phyloP scores from a whole-genome alignment of 2,113 vertebrate species.

The Oostethus manadensis region DNA sequence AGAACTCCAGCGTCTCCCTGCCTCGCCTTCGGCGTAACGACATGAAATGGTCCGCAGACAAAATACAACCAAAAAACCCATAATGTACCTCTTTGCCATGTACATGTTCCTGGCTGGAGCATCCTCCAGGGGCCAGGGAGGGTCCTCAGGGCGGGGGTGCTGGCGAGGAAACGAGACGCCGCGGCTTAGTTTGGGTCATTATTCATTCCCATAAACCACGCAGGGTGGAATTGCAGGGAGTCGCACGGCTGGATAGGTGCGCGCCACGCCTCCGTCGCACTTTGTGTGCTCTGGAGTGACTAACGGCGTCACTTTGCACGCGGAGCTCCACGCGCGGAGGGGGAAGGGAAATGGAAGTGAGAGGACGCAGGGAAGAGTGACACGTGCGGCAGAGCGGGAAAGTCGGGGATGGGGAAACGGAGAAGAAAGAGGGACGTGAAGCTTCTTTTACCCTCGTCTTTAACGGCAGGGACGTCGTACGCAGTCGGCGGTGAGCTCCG shows the following conservation, averaged over 20 bases:
- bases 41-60: constrained; percentile 84
- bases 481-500: no score
- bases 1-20: constrained; percentile 83
- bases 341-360: neutral
- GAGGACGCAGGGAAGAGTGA: constrained; percentile 8
- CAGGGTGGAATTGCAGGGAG: constrained; percentile 37
- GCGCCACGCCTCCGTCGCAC: constrained; percentile 24
- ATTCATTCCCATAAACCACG: constrained; percentile 70
- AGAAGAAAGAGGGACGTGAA: neutral
- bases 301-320: constrained; percentile 37
- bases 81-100: constrained; percentile 83
- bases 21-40: constrained; percentile 78
- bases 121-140: constrained; percentile 61
- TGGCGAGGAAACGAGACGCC: constrained; percentile 62
- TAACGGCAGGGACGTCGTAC: no score
- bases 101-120: constrained; percentile 79
- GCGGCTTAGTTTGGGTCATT: constrained; percentile 79
- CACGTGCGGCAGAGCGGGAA: neutral
- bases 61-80: constrained; percentile 72
- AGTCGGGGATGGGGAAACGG: neutral
- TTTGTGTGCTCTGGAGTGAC: constrained; percentile 59
- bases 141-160: constrained; percentile 17
- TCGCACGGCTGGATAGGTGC: constrained; percentile 11
- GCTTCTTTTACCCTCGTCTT: neutral
- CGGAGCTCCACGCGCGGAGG: constrained; percentile 13